Evolutionary conservation across 2,888 invertebrate genomes (phyloP).

Genomic region (Masnerella sp.): DNA sequence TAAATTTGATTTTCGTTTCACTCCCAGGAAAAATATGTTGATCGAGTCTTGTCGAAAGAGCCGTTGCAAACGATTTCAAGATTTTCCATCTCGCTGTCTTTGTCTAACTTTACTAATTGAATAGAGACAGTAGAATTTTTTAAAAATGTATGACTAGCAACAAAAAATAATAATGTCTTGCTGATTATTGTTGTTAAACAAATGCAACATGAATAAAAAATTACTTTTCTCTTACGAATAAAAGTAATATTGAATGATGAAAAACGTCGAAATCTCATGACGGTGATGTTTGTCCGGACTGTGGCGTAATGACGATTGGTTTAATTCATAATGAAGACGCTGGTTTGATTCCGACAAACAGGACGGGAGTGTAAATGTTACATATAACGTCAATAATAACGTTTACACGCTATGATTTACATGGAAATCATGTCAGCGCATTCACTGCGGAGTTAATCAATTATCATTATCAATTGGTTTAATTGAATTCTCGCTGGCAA

Average conservation of each 20-base stretch:
- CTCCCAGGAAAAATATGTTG: constrained; percentile 51
- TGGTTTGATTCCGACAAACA: constrained; percentile 37
- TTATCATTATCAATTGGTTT: constrained; percentile 7
- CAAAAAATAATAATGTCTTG: too few species aligned
- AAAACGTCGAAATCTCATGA: too few species aligned
- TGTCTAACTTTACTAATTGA: too few species aligned
- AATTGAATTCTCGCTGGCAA: constrained; percentile 1
- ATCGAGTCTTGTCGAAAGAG: constrained; percentile 27
- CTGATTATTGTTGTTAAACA: too few species aligned
- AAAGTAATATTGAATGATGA: too few species aligned
- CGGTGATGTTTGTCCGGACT: too few species aligned
- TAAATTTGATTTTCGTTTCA: constrained; percentile 46
- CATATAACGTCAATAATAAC: constrained; percentile 51
- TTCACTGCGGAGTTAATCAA: constrained; percentile 8
- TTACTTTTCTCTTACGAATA: too few species aligned
- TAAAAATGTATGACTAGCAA: too few species aligned
- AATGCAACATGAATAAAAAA: too few species aligned
- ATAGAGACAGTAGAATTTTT: too few species aligned
- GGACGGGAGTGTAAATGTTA: constrained; percentile 59
- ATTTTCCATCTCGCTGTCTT: too few species aligned
- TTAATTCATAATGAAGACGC: constrained; percentile 8
- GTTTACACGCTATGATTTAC: constrained; percentile 55
- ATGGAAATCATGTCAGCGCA: constrained; percentile 24
- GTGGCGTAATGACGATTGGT: not conserved
- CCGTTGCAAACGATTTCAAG: constrained; percentile 37